Conservation (phyloP, 2,797 vertebrate genomes). For the Enteromius thamalakanensis region DNA sequence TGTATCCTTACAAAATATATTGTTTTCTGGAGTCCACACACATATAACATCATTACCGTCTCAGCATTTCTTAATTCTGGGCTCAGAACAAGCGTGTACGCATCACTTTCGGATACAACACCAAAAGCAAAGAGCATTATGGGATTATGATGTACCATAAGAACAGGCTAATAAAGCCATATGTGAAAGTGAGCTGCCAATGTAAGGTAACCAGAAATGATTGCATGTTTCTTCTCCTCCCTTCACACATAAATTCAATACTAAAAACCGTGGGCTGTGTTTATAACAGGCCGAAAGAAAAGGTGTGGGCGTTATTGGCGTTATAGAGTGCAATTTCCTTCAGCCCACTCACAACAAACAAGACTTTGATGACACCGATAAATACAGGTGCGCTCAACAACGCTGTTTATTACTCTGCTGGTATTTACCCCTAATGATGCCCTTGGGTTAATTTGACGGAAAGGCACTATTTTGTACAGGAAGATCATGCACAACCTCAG, state of each 20-base stretch:
- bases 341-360: conserved; percentile 97
- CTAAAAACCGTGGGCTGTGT: neutral
- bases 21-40: neutral
- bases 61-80: conserved; percentile 72
- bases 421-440: conserved; percentile 3
- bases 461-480: conserved; percentile 60
- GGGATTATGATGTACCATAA: conserved; percentile 98
- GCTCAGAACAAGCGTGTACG: conserved; percentile 75
- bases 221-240: neutral
- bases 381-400: conserved; percentile 84
- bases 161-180: conserved; percentile 94
- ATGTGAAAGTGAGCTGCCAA: conserved; percentile 91
- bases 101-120: conserved; percentile 95
- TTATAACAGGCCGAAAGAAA: conserved; percentile 81
- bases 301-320: conserved; percentile 90
- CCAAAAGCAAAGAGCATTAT: conserved; percentile 91
- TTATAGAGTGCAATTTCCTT: conserved; percentile 93
- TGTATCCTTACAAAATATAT: conserved; percentile 80
- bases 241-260: neutral
- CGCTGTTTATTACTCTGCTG: neutral
- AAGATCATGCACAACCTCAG: conserved; percentile 79
- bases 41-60: neutral
- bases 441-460: conserved; percentile 4
- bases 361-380: conserved; percentile 90
- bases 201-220: conserved; percentile 75